phyloP scores from a whole-genome alignment of 2,888 invertebrate species.

The Agrenia bidenticulata region DNA sequence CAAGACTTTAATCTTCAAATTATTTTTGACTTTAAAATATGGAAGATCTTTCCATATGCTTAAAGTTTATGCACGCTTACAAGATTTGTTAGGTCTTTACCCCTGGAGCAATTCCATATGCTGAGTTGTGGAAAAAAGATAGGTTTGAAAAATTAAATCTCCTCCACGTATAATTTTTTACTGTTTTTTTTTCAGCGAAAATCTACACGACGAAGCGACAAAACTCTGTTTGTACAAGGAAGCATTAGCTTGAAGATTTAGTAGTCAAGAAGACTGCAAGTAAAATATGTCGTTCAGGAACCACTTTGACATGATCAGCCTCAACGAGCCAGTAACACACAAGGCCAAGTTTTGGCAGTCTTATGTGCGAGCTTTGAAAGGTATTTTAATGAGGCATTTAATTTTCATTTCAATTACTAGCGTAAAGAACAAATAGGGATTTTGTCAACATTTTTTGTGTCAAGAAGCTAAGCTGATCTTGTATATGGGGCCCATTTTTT shows the following conservation, averaged over 20 bases:
- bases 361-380: conserved; percentile 69
- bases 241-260: neutral
- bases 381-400: neutral
- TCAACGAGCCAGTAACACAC: conserved; percentile 86
- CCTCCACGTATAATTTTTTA: neutral
- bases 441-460: too few relatives aligned
- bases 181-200: conserved; percentile 2
- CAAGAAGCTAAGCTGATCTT: too few relatives aligned
- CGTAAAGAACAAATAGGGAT: too few relatives aligned
- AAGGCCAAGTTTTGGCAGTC: conserved; percentile 94
- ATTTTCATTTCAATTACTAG: neutral
- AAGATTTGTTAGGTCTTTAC: neutral
- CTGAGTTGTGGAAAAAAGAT: neutral
- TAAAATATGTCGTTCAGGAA: conserved; percentile 73
- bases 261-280: neutral
- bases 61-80: too few relatives aligned
- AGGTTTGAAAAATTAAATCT: too few relatives aligned
- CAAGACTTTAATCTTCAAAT: too few relatives aligned
- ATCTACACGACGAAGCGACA: neutral
- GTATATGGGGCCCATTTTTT: too few relatives aligned
- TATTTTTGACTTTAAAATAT: too few relatives aligned
- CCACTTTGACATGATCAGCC: conserved; percentile 91
- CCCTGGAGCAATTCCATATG: neutral
- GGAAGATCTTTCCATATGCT: too few relatives aligned
- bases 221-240: neutral